Evolutionary conservation across 2,113 vertebrate species (phyloP).

Genomic region (Lagenorhynchus albirostris): DNA sequence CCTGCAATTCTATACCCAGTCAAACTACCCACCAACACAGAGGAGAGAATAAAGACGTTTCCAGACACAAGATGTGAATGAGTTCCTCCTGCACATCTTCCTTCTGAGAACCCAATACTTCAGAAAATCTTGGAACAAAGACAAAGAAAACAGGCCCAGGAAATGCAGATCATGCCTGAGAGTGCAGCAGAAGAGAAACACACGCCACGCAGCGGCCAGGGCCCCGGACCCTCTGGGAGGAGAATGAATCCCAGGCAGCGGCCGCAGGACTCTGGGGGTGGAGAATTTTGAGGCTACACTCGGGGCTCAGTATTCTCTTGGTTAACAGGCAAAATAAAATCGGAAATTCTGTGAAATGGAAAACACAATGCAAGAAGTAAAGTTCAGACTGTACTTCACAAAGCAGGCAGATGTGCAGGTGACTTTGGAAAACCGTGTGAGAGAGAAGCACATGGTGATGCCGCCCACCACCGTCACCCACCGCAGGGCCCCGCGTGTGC

Average conservation of each 20-base stretch:
- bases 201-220: accelerated
- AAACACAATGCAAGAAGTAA: background rate
- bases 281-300: accelerated
- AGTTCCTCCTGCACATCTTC: background rate
- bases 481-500: background rate
- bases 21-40: accelerated
- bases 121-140: background rate
- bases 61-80: accelerated
- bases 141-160: background rate
- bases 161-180: accelerated
- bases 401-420: background rate
- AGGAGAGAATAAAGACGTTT: background rate
- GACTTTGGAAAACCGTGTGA: accelerated
- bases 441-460: background rate
- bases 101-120: background rate
- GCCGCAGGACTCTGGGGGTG: accelerated
- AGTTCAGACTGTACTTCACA: background rate
- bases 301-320: no score
- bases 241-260: accelerated
- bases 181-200: background rate
- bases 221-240: background rate
- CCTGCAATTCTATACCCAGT: accelerated
- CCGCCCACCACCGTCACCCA: background rate
- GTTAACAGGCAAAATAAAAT: background rate
- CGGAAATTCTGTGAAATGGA: background rate